Evolutionary conservation across 2,797 vertebrate genomes (phyloP), one percentile per base, ranked within the genome.

Genomic region (Scolopax bukidnonensis): DNA sequence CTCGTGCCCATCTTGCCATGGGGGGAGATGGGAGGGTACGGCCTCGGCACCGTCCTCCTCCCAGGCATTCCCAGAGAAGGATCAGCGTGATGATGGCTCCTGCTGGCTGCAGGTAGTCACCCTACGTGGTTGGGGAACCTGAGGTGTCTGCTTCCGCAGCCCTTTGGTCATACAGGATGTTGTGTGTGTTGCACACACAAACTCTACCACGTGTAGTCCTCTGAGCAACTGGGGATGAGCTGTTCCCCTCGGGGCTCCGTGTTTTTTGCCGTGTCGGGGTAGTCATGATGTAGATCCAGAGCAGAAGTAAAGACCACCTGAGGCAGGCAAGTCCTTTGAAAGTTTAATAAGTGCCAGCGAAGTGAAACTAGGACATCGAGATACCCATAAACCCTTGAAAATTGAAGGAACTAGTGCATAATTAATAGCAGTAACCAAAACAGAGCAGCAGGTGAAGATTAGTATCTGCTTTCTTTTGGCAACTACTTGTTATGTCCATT

Each of bases 41-140:
- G 40, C 32, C n/a, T 61, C 13, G 20, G 53, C 79, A 38, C 27
- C 1, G 0, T 51, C 33, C 23, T 88, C 32, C 41, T 68, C 28
- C 20, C 10, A 53, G 65, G 51, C 57, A 63, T 94, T 95, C 50
- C 43, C 59, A 33, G 57, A 17, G 27, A 30, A 81, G 28, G 69
- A 69, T 40, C 0, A 0, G n/a, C 6, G 1, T 53, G 64, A 64
- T 91, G 61, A 75, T 2, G 8, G 59, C 70, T 84, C 68, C n/a
- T 32, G 32, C 48, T 47, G 60, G 64, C n/a, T 32, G 32, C 48
- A 50, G 60, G 64, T 33, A 75, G 48, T 50, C 59, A 17, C 23
- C 0, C 17, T 38, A 21, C 3, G 0, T 75, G 57, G 8, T 1
- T 87, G 81, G 51, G 36, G 30, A 87, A 48, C 1, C 32, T 0